These are phyloP conservation scores for Dermolepida albohirtum DNA, from an alignment of 2,888 invertebrate species.

Conservation along the genomic window DNA sequence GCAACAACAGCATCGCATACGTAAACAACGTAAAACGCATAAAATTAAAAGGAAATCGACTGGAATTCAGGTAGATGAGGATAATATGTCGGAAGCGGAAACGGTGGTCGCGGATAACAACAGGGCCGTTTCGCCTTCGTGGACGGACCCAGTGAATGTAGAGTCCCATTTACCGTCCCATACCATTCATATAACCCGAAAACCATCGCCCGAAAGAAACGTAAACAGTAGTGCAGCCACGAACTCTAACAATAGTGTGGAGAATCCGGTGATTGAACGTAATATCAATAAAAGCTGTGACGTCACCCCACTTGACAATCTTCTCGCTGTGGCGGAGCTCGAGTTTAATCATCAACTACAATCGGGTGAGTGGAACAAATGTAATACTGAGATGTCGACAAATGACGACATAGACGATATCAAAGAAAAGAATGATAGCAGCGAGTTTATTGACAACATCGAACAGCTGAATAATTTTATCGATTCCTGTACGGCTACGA, in stretches of 20 bases:
- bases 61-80: slow-evolving; percentile 61
- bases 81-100: slow-evolving; percentile 50
- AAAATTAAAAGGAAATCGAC: slow-evolving; percentile 60
- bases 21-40: slow-evolving; percentile 45
- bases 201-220: slow-evolving; percentile 50
- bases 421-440: slow-evolving; percentile 48
- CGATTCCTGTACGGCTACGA: slow-evolving; percentile 52
- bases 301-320: slow-evolving; percentile 70
- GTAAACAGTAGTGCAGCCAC: slow-evolving; percentile 59
- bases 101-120: slow-evolving; percentile 24
- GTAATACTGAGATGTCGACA: slow-evolving; percentile 35
- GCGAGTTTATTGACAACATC: slow-evolving; percentile 55
- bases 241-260: slow-evolving; percentile 58
- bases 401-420: slow-evolving; percentile 46
- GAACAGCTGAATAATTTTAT: slow-evolving; percentile 59
- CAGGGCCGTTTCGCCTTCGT: slow-evolving; percentile 55
- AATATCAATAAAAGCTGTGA: slow-evolving; percentile 62
- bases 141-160: slow-evolving; percentile 68
- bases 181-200: slow-evolving; percentile 69
- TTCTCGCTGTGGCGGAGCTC: slow-evolving; percentile 74
- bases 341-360: slow-evolving; percentile 72
- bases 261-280: slow-evolving; percentile 62
- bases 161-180: slow-evolving; percentile 74
- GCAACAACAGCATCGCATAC: slow-evolving; percentile 54
- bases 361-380: slow-evolving; percentile 60